Evolutionary conservation across 2,888 invertebrate species (phyloP), one percentile per base, ranked within the genome.

Genomic region (Mimas tiliae): DNA sequence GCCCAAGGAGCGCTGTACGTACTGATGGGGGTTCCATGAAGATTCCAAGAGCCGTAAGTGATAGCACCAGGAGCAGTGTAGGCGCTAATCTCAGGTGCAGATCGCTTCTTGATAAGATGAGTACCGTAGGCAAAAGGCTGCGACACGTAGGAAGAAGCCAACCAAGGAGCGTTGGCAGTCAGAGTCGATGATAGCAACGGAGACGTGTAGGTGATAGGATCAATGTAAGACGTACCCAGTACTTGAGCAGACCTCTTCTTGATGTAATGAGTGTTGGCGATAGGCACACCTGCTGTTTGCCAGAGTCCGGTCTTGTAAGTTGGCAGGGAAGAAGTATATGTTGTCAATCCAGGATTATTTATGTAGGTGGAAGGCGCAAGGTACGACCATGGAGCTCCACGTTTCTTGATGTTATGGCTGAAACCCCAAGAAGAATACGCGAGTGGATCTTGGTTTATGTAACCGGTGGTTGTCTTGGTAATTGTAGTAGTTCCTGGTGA

Each of bases 381-480:
- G 50, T 50, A 63, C 8, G 63, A 16, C n/a, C 16, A 34, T 12
- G 50, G 63, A 16, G 50, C 50, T 19, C 14, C n/a, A 12, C 63
- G 63, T 34, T 63, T 63, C 63, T 63, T 63, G 34, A 63, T 63
- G 33, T 33, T 34, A 19, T 63, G 63, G 11, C 34, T 34, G 62
- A 27, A 62, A 3, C 48, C 48, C 14, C 8, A 27, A 4, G 50
- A 16, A 50, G 63, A 63, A 48, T 63, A 63, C 33, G 50, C 6
- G 8, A 50, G 33, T 7, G 63, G 63, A 34, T 16, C 47, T 2
- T 27, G 50, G 34, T 19, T 48, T 16, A 63, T 50, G 19, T 50
- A 48, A n/a, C 63, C 34, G 16, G 27, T 8, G 34, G 48, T 48
- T 11, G n/a, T 14, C 34, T 63, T 63, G 27, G 33, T 48, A 16